Base-by-base conservation (phyloP, 2,797 vertebrate genomes). In the Phyllotis vaccarum region DNA sequence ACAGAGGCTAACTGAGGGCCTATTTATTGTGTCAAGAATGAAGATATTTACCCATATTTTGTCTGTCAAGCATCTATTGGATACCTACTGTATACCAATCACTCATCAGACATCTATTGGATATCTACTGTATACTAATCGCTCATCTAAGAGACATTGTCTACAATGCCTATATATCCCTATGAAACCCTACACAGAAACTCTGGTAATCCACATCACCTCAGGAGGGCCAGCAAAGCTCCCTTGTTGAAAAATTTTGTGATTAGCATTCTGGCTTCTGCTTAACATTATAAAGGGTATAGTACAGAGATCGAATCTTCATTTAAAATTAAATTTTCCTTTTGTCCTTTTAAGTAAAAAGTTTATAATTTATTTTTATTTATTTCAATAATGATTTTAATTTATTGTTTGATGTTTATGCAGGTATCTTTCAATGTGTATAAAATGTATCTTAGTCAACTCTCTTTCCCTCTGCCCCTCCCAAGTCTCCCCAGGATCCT, bases 131-230 rank as follows among this genome's bases (percentile, higher is more conserved):
- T 11, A 85, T 78, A 52, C 72, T 83, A 93, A 56, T 40, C 46
- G 56, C 40, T 95, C 87, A 91, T 83, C 88, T 95, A n/a, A 95
- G 64, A 96, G n/a, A 31, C 22, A 49, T 34, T 82, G n/a, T 76
- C 72, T 76, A 72, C 68, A 92, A 79, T 78, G 1, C 88, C 49
- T 91, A 0, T 58, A 27, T 86, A 66, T 74, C 76, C 31, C 22
- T 92, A 92, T 92, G 19, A 96, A 94, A 81, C 40, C 31, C n/a
- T 72, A 21, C 6, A 72, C 5, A 86, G 89, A 91, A 76, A 43
- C 40, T 91, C 83, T 91, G 29, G 13, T 89, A 52, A 89, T 66
- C 70, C 14, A 4, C 58, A 46, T 72, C 24, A 54, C 75, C 91
- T 96, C 60, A 76, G 16, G 16, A 52, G 17, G 80, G 37, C 46